phyloP scores from a whole-genome alignment of 2,113 vertebrate species.

The Eclectus roratus region DNA sequence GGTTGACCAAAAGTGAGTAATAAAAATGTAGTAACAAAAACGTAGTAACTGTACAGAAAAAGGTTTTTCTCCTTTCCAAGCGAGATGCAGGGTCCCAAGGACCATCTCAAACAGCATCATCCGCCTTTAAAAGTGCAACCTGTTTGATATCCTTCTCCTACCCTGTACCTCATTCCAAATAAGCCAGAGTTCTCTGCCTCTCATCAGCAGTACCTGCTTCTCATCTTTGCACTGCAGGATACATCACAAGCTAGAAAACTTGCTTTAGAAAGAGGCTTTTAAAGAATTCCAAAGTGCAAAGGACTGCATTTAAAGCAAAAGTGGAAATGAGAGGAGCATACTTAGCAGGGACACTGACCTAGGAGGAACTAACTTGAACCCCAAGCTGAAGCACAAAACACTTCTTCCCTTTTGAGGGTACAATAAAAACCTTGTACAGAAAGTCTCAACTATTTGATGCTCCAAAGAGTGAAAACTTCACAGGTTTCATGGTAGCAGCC shows the following conservation, averaged over 20 bases:
- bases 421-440: neutral
- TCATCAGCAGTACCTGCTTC: slow-evolving; percentile 24
- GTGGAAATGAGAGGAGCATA: slow-evolving; percentile 41
- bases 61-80: neutral
- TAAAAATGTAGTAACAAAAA: neutral
- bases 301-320: slow-evolving; percentile 44
- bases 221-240: slow-evolving; percentile 33
- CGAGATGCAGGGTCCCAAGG: neutral
- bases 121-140: neutral
- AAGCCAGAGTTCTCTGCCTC: slow-evolving; percentile 2
- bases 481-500: neutral
- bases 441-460: slow-evolving; percentile 22
- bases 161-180: neutral
- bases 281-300: slow-evolving; percentile 43
- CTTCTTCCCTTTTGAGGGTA: slow-evolving; percentile 17
- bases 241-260: slow-evolving; percentile 37
- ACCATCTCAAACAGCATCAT: neutral
- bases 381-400: slow-evolving; percentile 29
- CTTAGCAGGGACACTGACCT: slow-evolving; percentile 55
- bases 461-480: slow-evolving; percentile 38
- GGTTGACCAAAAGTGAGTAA: neutral
- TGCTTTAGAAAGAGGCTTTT: slow-evolving; percentile 23
- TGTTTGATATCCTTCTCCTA: neutral
- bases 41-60: accelerated
- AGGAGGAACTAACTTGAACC: slow-evolving; percentile 44